Base-by-base conservation (phyloP, 2,888 invertebrate genomes). In the Drosophila lutescens region DNA sequence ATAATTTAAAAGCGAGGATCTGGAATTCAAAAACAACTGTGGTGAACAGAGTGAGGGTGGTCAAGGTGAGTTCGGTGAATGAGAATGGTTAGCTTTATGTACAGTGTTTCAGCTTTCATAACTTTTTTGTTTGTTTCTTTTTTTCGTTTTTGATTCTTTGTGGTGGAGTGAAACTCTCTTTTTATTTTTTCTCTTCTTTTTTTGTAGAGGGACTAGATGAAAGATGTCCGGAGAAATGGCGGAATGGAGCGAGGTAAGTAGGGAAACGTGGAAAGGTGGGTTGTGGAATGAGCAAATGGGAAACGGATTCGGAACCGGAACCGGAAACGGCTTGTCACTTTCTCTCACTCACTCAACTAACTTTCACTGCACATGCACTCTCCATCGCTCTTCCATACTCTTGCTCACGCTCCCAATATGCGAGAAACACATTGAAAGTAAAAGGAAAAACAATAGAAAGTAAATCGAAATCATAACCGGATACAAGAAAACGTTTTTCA, bases 11-110 rank as follows among this genome's bases (percentile, higher is more conserved):
- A 63, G 34, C 41, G 23, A 40, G 23, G 15, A 34, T 17, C 43
- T 12, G 17, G 34, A 40, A 47, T 38, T 38, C 23, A 32, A 46
- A 63, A 53, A 66, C 46, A 63, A 47, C 65, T 46, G 53, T 65
- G 38, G 66, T 66, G 66, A 66, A 34, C 34, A 26, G 5, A 38
- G 40, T 66, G 53, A 38, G 26, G 36, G 66, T 66, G 66, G 43
- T 65, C 7, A 26, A 66, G 47, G 66, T 66, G 66, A 60, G 15
- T 54, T 50, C 32, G 40, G 66, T 66, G 66, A 66, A 66, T 63
- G 66, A 66, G n/a, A 53, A 65, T 68, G 66, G 44, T 49, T 51
- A 66, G 63, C 66, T 63, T 63, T 66, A 66, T 66, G 66, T 66
- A 66, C 66, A 66, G 65, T 66, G 66, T 66, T 66, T 63, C 63